Base-by-base conservation (phyloP, 2,888 invertebrate genomes). In the Graphium colonna region DNA sequence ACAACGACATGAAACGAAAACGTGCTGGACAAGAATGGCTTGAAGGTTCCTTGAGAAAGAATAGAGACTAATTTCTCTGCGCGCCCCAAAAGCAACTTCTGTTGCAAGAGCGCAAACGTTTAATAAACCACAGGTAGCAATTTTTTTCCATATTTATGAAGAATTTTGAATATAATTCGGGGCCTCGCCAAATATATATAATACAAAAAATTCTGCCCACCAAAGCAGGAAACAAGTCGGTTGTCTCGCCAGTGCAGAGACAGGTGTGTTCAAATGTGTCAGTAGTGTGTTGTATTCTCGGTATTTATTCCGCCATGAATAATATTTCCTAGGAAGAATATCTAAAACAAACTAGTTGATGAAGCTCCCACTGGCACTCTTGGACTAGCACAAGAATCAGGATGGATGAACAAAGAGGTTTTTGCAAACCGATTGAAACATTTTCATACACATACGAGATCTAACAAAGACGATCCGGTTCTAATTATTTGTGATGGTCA, bases 301-400 rank as follows among this genome's bases (percentile, higher is more conserved):
- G n/a, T n/a, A n/a, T 33, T 33, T 33, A 9, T 33, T 33, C 33
- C 33, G 8, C 33, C 33, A 3, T 21, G 21, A 3, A 2, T n/a
- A 33, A 9, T 33, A 5, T 10, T 5, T 33, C 33, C 33, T 3
- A 33, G 33, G 9, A 33, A 33, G 8, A 33, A 5, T 33, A 9
- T 10, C 4, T 5, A 33, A 33, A 28, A 52, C 1, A 52, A 59
- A 46, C 26, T 58, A 10, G 12, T 56, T 0, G 54, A 56, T 44
- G 54, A 56, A 56, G 54, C 58, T 43, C 58, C 55, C 5, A 21
- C 52, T 18, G 56, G 52, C 12, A 55, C 51, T 43, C 10, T 50
- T 15, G 52, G 51, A 7, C 2, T 54, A 33, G 48, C 49, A 28
- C 49, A 49, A 49, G 10, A 39, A 51, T 48, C 31, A 26, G 59